Base-by-base conservation (phyloP, 2,113 vertebrate genomes). In the Megaleporinus macrocephalus region DNA sequence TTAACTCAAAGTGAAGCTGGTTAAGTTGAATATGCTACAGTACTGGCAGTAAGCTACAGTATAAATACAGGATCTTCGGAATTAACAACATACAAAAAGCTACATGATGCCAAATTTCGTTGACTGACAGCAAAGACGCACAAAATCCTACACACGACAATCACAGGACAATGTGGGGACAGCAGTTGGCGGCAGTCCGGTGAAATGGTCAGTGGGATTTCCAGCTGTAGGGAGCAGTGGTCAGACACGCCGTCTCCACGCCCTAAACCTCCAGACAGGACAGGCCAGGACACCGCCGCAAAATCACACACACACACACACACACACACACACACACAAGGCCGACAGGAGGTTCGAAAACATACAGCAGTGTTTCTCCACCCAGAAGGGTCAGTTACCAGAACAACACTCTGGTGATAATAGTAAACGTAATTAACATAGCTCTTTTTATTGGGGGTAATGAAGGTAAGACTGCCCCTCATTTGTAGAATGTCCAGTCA, bases 191-290 rank as follows among this genome's bases (percentile, higher is more conserved):
- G 36, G 41, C 55, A 69, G 24, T 47, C 26, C 80, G 85, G 86
- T 87, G 78, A 90, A 77, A 75, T 77, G 80, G 85, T 89, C 65
- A 70, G 79, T 66, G 86, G 84, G 80, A 84, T 83, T 85, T 84
- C 16, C 0, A 90, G 82, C 89, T 90, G 91, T 87, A 87, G 89
- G 87, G 87, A 91, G 80, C 66, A 79, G 51, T 55, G 49, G 30
- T 59, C 65, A 80, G 74, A 73, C 33, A 44, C 29, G 59, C 44
- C 59, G 75, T 81, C 75, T 85, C 74, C 75, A 73, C 73, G 72
- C 6, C 2, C 20, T 59, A 85, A 78, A 81, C 61, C 66, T 79
- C 30, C 18, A 78, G 69, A 73, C 76, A 65, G 73, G 71, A 57
- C 71, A 73, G 66, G 68, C 53, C 73, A 73, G 59, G 51, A 73